Conservation (phyloP, 2,113 vertebrate genomes). For the Boulengeromyrus knoepffleri region DNA sequence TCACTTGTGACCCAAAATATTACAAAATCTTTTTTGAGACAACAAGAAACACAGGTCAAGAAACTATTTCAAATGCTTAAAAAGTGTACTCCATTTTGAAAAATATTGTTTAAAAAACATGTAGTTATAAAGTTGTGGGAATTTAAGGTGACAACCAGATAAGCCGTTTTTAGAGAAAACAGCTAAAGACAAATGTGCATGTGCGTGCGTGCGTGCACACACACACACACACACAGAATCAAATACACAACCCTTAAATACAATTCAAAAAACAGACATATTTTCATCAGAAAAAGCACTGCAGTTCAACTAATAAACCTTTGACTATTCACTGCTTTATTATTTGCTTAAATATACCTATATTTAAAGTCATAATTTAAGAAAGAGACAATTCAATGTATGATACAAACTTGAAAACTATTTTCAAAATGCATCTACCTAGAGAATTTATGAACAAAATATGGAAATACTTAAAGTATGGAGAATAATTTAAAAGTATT, state of each 20-base stretch:
- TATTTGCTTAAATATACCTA: slow-evolving; percentile 19
- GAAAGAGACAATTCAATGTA: background rate
- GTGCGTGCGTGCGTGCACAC: background rate
- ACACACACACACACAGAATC: background rate
- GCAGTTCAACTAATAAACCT: slow-evolving; percentile 31
- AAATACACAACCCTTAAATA: background rate
- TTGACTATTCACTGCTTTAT: slow-evolving; percentile 49
- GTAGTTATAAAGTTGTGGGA: background rate
- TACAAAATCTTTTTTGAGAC: slow-evolving; percentile 1
- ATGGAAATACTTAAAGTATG: background rate
- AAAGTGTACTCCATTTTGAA: slow-evolving; percentile 23
- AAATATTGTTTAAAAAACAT: slow-evolving; percentile 7
- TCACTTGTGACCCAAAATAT: slow-evolving; percentile 10
- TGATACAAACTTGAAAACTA: background rate
- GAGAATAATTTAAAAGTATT: background rate
- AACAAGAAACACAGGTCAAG: slow-evolving; percentile 17
- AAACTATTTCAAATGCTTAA: slow-evolving; percentile 15
- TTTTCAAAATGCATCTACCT: background rate
- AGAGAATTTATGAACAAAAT: background rate
- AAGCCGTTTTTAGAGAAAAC: background rate
- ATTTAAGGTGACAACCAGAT: slow-evolving; percentile 23
- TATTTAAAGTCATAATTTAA: background rate
- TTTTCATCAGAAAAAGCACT: background rate
- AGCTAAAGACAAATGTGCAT: background rate
- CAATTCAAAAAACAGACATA: background rate